Conservation (phyloP, 2,888 invertebrate species). For the Arrhopalites spinosus region DNA sequence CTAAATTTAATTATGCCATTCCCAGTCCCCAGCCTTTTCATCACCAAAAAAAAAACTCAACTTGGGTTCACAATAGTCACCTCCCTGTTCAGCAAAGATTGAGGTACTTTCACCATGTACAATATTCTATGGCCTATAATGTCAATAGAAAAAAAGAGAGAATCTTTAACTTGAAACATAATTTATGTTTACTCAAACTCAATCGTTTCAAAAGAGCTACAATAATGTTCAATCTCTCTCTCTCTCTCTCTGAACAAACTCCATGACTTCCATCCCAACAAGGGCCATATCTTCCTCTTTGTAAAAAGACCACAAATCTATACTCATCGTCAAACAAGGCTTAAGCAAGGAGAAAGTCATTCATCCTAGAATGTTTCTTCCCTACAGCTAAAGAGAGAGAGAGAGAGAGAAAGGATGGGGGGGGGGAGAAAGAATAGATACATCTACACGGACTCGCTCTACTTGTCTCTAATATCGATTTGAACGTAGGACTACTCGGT, state of each 20-base stretch:
- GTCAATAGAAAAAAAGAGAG: no score
- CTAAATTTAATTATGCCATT: constrained; percentile 27
- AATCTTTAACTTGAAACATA: not conserved
- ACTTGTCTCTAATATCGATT: no score
- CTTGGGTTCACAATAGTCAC: not conserved
- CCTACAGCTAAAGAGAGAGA: not conserved
- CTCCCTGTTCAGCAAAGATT: not conserved
- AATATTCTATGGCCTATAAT: no score
- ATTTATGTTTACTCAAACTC: not conserved
- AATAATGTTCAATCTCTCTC: no score
- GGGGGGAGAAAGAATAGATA: not conserved
- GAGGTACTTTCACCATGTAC: not conserved
- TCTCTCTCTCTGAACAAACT: not conserved
- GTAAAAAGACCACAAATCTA: not conserved
- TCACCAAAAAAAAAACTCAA: not conserved
- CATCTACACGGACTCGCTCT: not conserved
- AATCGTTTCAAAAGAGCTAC: not conserved
- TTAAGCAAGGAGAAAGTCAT: not conserved
- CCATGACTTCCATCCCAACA: not conserved
- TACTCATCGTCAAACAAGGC: not conserved
- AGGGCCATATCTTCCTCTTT: not conserved
- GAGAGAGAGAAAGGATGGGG: not conserved
- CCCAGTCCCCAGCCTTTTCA: constrained; percentile 13
- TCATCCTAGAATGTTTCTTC: not conserved
- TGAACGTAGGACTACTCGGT: no score